phyloP scores from a whole-genome alignment of 2,113 vertebrate genomes.

The Numida meleagris region DNA sequence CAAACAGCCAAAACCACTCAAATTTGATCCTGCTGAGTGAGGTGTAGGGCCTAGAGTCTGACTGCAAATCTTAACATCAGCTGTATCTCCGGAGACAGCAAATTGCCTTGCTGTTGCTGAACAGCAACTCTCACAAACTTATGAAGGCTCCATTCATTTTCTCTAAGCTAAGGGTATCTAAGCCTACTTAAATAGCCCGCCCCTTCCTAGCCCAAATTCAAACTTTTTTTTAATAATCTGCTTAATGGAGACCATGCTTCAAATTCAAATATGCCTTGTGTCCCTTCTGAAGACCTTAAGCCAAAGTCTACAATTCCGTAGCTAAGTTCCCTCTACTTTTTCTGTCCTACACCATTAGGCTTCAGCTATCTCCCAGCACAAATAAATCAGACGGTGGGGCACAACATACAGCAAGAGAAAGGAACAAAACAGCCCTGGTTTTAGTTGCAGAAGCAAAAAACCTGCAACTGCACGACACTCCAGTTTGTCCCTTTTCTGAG shows the following conservation, averaged over 20 bases:
- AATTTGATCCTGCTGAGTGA: not conserved
- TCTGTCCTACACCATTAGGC: not conserved
- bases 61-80: not conserved
- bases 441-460: slow-evolving; percentile 29
- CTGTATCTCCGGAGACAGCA: not conserved
- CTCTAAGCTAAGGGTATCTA: not conserved
- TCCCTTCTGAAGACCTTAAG: not conserved
- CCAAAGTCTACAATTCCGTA: not conserved
- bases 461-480: not conserved
- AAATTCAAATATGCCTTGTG: not conserved
- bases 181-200: not conserved
- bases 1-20: not conserved
- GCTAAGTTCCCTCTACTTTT: not conserved
- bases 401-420: not conserved
- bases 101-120: not conserved
- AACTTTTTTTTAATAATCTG: not conserved
- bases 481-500: slow-evolving; percentile 21
- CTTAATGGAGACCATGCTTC: not conserved
- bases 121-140: not conserved
- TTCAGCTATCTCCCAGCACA: not conserved
- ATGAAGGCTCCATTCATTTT: not conserved
- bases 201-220: not conserved
- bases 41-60: not conserved
- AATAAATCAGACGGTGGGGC: not conserved
- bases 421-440: not conserved